Conservation (phyloP, 2,113 vertebrate species). For the Sakesphorus luctuosus region DNA sequence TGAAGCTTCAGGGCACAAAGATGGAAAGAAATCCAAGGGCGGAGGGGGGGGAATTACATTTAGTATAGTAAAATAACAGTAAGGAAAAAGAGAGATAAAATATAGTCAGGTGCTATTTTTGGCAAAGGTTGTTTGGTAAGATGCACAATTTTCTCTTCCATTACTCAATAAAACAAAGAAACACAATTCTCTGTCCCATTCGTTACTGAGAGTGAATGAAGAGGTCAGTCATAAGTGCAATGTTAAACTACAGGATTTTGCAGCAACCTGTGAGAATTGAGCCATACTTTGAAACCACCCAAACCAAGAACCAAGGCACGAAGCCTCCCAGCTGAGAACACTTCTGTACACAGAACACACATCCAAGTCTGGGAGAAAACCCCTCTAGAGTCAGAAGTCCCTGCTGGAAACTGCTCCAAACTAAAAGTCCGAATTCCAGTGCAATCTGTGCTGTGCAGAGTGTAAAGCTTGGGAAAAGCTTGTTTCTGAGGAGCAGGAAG, state of each 20-base stretch:
- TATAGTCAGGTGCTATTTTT: constrained; percentile 16
- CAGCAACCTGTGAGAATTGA: not conserved
- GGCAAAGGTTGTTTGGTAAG: constrained; percentile 23
- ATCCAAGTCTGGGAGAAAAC: not conserved
- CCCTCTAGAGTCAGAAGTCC: not conserved
- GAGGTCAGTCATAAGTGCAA: not conserved
- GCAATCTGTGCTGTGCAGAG: not conserved
- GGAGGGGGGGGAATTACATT: constrained; percentile 21
- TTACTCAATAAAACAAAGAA: constrained; percentile 29
- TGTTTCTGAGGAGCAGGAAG: not conserved
- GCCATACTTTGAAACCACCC: not conserved
- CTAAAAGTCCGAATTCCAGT: not conserved
- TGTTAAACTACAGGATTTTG: not conserved
- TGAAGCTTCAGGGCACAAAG: constrained; percentile 54
- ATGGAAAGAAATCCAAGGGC: not conserved
- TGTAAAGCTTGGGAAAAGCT: not conserved
- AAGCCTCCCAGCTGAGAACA: not conserved
- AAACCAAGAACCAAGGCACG: not conserved
- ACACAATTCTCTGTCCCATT: constrained; percentile 21
- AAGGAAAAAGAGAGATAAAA: constrained; percentile 53
- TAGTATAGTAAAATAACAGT: constrained; percentile 64
- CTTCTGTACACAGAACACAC: not conserved
- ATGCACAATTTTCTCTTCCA: not conserved
- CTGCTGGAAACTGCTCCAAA: not conserved
- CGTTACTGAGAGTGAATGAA: not conserved